Evolutionary conservation across 2,797 vertebrate species (phyloP).

Genomic region (Myiotriccus ornatus): DNA sequence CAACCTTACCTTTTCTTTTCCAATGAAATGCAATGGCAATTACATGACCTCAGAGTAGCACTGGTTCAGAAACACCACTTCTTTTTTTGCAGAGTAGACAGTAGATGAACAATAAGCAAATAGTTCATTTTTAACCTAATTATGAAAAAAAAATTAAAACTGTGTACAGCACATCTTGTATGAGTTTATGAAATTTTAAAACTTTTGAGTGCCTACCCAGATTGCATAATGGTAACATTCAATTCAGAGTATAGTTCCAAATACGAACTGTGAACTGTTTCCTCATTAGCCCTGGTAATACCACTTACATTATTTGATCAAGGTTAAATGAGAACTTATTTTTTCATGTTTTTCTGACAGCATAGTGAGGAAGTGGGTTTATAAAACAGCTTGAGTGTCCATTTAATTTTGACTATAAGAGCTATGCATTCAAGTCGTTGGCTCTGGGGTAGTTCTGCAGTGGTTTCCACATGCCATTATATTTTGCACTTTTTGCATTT

Average conservation of each 20-base stretch:
- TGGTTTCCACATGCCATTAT: neutral
- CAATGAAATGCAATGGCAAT: neutral
- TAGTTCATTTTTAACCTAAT: neutral
- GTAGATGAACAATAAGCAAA: neutral
- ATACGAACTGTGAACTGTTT: neutral
- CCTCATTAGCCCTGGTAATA: neutral
- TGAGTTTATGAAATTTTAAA: neutral
- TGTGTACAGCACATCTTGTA: neutral
- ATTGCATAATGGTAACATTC: neutral
- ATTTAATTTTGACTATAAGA: neutral
- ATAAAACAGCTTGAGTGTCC: neutral
- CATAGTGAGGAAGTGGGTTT: neutral
- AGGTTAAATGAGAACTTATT: neutral
- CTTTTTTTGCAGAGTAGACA: neutral
- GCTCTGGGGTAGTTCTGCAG: neutral
- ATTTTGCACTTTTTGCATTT: neutral
- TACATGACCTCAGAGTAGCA: neutral
- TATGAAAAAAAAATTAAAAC: neutral
- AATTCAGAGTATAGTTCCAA: neutral
- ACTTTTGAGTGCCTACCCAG: neutral
- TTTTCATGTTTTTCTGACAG: neutral
- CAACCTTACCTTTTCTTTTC: neutral
- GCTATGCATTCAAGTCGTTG: neutral
- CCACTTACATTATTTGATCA: neutral
- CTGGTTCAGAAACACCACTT: neutral